Base-by-base conservation (phyloP, 1,140 invertebrate species). In the Callitettix versicolor region DNA sequence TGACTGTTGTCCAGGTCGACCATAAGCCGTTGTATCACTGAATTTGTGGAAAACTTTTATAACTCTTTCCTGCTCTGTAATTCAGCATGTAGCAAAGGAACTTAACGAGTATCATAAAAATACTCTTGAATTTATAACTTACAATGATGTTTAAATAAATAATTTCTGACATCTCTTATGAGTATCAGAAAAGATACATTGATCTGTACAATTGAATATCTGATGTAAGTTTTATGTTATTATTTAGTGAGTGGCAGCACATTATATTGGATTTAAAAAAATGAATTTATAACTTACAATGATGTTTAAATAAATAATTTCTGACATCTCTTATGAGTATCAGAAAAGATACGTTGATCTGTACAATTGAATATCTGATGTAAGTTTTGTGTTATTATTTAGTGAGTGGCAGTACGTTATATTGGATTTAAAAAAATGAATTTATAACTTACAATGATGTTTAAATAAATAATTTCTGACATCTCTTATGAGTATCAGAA, bases 251-350 rank as follows among this genome's bases (percentile, higher is more conserved):
- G 34, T 36, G 4, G 3, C 18, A 18, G 14, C 14, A 5, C 38
- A 36, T n/a, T 9, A 36, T 36, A 36, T n/a, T 36, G 7, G 7
- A 36, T 36, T n/a, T 9, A 36, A n/a, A n/a, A n/a, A 36, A 36
- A 36, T 36, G n/a, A 41, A 5, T 15, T 41, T 5, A 41, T 18
- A 15, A 22, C 42, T 44, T 44, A 18, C 42, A 44, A 44, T 44
- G 42, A 44, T 44, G 42, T 17, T 18, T 3, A 30, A 30, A 30
- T 9, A 30, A 44, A 44, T 21, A 20, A 44, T 44, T 18, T 44
- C 42, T 20, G 42, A 44, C 42, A 44, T 18, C 42, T 44, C 42
- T 44, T 44, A 18, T 44, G 42, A 44, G 42, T 44, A 22, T 30
- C 42, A 17, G n/a, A 30, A 30, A 18, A 21, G 20, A 22, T 22